Evolutionary conservation across 2,113 vertebrate species (phyloP), one percentile per base, ranked within the genome.

Genomic region (Lethenteron reissneri): DNA sequence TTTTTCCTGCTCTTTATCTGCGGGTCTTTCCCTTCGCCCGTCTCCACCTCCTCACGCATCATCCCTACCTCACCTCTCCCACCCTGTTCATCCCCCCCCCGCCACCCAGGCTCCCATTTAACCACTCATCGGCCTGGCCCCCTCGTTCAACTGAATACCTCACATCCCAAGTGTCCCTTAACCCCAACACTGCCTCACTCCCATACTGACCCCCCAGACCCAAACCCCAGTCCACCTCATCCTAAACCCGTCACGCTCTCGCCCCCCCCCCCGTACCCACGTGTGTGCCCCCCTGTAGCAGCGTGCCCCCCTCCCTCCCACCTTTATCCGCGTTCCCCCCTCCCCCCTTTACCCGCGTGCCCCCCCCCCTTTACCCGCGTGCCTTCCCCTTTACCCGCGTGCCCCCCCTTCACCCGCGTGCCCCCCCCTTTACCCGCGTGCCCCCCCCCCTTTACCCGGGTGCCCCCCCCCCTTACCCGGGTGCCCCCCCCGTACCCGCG

Each of bases 381-480:
- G 21, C 21, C 19, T 2, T 2, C 21, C 21, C 21, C 21, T 21
- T 21, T 21, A 21, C 21, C 21, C 21, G 21, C 21, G 21, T 21
- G 21, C 21, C 21, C 21, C 2, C 21, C 21, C 21, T 2, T 2
- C 2, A 21, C 21, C 21, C 71, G 2, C 19, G 73, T 56, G 19
- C 3, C 17, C 21, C 74, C 6, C 56, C 69, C 56, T 15, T 15
- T 56, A 21, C 69, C 9, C 69, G 19, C 3, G 19, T 41, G 11
- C 69, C 56, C 69, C 14, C 69, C 14, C 11, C 17, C 17, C 17
- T 19, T 70, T 15, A 13, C n/a, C 3, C 69, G 11, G 10, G 21
- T 56, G 21, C 14, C 57, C 14, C 71, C n/a, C 56, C 76, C 72
- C 58, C 71, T 10, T 12, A 41, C 71, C 74, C 74, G 57, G 56